Evolutionary conservation across 1,140 invertebrate genomes (phyloP).

Genomic region (Aleiodes sp.): DNA sequence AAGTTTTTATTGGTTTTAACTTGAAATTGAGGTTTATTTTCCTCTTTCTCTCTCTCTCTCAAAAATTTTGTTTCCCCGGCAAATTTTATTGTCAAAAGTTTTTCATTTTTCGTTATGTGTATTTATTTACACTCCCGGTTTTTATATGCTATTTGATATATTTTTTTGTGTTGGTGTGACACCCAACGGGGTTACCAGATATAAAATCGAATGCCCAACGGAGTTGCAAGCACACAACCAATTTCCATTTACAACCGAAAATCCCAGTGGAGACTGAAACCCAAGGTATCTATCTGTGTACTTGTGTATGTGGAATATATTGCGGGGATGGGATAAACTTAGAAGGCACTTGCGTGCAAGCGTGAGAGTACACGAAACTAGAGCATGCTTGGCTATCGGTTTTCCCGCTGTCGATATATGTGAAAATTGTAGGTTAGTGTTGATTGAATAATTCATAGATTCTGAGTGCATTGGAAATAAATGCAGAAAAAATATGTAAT

Average conservation of each 20-base stretch:
- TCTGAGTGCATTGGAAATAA: background rate
- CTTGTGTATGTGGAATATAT: background rate
- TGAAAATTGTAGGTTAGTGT: background rate
- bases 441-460: background rate
- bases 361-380: background rate
- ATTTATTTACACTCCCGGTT: background rate
- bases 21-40: too few species aligned
- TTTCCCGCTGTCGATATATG: background rate
- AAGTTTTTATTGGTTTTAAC: constrained; percentile 3
- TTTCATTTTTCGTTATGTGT: background rate
- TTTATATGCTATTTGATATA: background rate
- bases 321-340: background rate
- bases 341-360: background rate
- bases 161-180: constrained; percentile 3
- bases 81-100: background rate
- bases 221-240: constrained; percentile 13
- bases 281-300: background rate
- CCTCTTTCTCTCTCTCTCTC: too few species aligned
- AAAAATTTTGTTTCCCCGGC: background rate
- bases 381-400: background rate
- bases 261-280: background rate
- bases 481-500: background rate
- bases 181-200: background rate
- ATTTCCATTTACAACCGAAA: constrained; percentile 14
- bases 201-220: background rate